Percentiles rank a stretch among this genome's conserved stretches.
Evolutionary conservation across 2,113 vertebrate genomes (phyloP).

Genomic region (Scomber colias): DNA sequence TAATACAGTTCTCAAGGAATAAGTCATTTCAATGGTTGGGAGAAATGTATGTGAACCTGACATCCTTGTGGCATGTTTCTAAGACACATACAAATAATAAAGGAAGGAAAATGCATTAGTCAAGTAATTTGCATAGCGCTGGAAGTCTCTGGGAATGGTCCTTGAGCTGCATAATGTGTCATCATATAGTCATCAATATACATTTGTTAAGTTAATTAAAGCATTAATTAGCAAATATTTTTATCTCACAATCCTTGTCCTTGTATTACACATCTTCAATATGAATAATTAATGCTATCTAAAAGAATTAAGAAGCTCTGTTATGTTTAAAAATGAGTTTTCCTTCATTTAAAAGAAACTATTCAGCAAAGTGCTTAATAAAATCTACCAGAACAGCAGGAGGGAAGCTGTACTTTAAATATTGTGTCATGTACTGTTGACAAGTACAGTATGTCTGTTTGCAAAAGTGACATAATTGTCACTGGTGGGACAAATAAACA

Average conservation of each 20-base stretch:
- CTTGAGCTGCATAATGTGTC: slow-evolving; percentile 27
- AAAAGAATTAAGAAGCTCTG: slow-evolving; percentile 19
- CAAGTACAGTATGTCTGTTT: too few species aligned
- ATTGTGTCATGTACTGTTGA: too few species aligned
- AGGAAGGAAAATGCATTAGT: not conserved
- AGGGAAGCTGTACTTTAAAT: not conserved
- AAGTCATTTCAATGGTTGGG: not conserved
- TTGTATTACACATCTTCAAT: slow-evolving; percentile 5
- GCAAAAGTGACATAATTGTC: not conserved
- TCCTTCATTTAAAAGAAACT: slow-evolving; percentile 11
- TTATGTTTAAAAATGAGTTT: not conserved
- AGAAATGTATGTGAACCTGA: not conserved
- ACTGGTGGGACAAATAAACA: slow-evolving; percentile 6
- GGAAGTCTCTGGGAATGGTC: slow-evolving; percentile 11
- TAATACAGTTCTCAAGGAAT: slow-evolving; percentile 2
- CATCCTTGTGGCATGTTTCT: not conserved
- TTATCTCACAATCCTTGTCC: slow-evolving; percentile 18
- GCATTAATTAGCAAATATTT: slow-evolving; percentile 31
- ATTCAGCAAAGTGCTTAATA: not conserved
- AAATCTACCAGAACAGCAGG: not conserved
- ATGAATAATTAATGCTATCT: slow-evolving; percentile 44
- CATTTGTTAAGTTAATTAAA: slow-evolving; percentile 44
- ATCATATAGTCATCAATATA: slow-evolving; percentile 40
- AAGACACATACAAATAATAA: not conserved
- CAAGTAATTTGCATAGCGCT: slow-evolving; percentile 10